A percentile compares a stretch with the other conserved stretches of the same genome.
Conservation (phyloP, 2,888 invertebrate genomes). For the Miltochrista miniata region DNA sequence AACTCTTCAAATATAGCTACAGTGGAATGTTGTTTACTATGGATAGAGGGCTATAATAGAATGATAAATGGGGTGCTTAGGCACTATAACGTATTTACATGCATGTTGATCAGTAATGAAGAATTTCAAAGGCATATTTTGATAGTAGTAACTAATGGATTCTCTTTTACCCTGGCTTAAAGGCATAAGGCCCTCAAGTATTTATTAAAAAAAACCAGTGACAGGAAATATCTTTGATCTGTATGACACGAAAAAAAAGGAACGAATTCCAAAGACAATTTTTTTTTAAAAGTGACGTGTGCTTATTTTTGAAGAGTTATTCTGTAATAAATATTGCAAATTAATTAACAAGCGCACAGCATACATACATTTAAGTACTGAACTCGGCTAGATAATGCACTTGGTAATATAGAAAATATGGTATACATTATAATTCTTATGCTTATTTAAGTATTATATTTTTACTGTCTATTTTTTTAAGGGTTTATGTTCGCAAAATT, state of each 20-base stretch:
- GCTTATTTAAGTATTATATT: conserved; percentile 23
- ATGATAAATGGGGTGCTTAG: too few species aligned
- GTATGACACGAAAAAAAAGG: too few species aligned
- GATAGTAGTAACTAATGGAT: too few species aligned
- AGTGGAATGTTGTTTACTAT: not conserved
- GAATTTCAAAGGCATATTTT: too few species aligned
- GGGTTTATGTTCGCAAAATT: conserved; percentile 18
- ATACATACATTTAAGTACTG: conserved; percentile 24
- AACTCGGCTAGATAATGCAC: conserved; percentile 32
- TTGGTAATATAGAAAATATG: conserved; percentile 26
- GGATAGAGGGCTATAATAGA: too few species aligned
- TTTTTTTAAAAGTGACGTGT: not conserved
- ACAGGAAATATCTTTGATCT: too few species aligned
- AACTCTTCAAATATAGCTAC: not conserved
- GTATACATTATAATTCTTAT: conserved; percentile 19
- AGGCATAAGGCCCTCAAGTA: too few species aligned
- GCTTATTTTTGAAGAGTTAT: not conserved
- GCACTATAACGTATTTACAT: too few species aligned
- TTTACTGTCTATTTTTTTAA: conserved; percentile 16
- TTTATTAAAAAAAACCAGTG: too few species aligned
- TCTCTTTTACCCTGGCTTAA: too few species aligned
- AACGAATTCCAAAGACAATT: not conserved
- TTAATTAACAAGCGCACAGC: conserved; percentile 20
- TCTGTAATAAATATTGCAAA: not conserved
- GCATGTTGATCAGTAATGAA: too few species aligned